Percentiles rank a stretch among this genome's conserved stretches.
Conservation (phyloP, 2,888 invertebrate species). For the Agrotis ipsilon region DNA sequence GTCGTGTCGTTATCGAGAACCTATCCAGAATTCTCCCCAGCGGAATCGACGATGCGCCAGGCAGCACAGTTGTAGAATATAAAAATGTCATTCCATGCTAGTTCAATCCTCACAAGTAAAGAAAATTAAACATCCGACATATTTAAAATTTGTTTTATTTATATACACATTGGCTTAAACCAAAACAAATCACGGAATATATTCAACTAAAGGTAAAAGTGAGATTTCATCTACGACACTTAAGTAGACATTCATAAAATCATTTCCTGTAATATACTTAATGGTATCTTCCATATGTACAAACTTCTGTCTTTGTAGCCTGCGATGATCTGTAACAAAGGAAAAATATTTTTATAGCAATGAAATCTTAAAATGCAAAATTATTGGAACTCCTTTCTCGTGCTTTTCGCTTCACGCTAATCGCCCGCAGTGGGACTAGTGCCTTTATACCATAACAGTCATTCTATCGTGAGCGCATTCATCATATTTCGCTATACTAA, state of each 20-base stretch:
- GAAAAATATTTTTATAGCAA: conserved; percentile 20
- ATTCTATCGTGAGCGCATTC: too few species aligned
- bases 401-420: too few species aligned
- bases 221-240: conserved; percentile 72
- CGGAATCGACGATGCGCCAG: too few species aligned
- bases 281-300: conserved; percentile 92
- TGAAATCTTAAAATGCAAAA: too few species aligned
- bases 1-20: too few species aligned
- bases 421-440: too few species aligned
- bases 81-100: too few species aligned
- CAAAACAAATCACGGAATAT: conserved; percentile 65
- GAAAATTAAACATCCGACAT: conserved; percentile 20
- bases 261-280: conserved; percentile 86
- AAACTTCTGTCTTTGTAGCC: conserved; percentile 93
- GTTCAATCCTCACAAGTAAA: neutral
- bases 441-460: too few species aligned
- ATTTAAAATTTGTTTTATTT: conserved; percentile 56
- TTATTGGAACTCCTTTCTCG: too few species aligned
- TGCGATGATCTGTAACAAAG: conserved; percentile 92
- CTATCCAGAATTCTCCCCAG: too few species aligned
- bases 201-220: conserved; percentile 58
- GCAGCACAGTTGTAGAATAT: too few species aligned
- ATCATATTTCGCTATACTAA: too few species aligned
- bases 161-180: conserved; percentile 64
- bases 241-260: conserved; percentile 80